These are phyloP conservation scores for Drosophila merina DNA, from an alignment of 2,888 invertebrate species.

Conservation along the genomic window DNA sequence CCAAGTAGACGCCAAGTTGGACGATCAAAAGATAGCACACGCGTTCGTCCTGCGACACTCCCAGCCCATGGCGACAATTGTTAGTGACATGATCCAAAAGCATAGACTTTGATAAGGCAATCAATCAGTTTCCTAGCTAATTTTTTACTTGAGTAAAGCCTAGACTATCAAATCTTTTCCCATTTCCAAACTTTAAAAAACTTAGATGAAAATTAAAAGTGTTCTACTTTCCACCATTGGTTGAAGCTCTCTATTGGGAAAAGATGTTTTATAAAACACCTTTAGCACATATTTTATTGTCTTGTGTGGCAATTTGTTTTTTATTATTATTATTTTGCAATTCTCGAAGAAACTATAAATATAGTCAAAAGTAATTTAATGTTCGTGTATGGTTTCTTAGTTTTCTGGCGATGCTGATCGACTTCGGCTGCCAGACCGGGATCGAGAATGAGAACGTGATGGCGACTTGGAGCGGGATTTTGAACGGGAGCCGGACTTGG, in stretches of 20 bases:
- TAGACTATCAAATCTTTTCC: conserved; percentile 6
- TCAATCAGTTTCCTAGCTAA: conserved; percentile 1
- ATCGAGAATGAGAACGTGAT: conserved; percentile 50
- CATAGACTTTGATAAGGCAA: conserved; percentile 38
- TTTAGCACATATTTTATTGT: conserved; percentile 15
- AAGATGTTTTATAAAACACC: not conserved
- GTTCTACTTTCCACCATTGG: too few relatives aligned
- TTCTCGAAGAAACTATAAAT: conserved; percentile 36
- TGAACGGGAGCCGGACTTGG: conserved; percentile 66
- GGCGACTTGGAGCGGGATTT: conserved; percentile 66
- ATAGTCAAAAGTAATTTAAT: conserved; percentile 33
- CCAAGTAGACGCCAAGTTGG: conserved; percentile 86
- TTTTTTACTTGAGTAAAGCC: not conserved
- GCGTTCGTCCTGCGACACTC: conserved; percentile 91
- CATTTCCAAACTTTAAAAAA: not conserved
- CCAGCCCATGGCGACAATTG: conserved; percentile 85
- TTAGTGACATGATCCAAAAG: conserved; percentile 81
- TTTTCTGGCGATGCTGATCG: conserved; percentile 61
- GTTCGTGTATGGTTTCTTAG: not conserved
- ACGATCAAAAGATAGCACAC: conserved; percentile 88
- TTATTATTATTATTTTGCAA: conserved; percentile 26
- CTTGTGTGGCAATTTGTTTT: conserved; percentile 19
- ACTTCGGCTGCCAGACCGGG: conserved; percentile 56
- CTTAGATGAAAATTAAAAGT: too few relatives aligned
- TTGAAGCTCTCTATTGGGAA: not conserved